These are phyloP conservation scores for Eurystomus gularis DNA, from an alignment of 2,113 vertebrate genomes.

Conservation along the genomic window DNA sequence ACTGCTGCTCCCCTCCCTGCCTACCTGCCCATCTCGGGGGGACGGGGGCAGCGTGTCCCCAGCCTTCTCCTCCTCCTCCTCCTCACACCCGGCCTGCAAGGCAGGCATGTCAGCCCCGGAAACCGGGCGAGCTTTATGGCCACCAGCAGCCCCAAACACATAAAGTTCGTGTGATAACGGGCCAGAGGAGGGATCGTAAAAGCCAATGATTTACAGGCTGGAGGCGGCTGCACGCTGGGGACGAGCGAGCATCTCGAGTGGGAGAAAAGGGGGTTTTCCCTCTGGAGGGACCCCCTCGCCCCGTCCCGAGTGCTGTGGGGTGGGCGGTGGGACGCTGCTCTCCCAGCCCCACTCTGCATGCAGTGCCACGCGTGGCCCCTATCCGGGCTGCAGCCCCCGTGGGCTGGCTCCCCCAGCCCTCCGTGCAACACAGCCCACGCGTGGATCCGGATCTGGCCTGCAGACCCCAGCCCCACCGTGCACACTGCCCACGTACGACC, in stretches of 20 bases:
- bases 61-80: not conserved
- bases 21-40: constrained; percentile 24
- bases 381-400: not conserved
- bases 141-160: constrained; percentile 42
- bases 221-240: constrained; percentile 5
- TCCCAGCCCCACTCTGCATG: not conserved
- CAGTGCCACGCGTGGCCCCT: not conserved
- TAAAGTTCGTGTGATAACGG: constrained; percentile 36
- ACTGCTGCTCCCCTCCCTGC: not conserved
- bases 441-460: not conserved
- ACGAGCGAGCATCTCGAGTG: not conserved
- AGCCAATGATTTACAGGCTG: constrained; percentile 54
- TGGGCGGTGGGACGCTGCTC: not conserved
- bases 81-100: not conserved
- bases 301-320: not conserved
- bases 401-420: not conserved
- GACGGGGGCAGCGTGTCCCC: not conserved
- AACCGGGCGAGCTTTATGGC: constrained; percentile 29
- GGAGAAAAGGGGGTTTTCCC: not conserved
- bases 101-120: not conserved
- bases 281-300: not conserved
- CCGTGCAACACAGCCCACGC: not conserved
- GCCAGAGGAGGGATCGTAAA: constrained; percentile 24
- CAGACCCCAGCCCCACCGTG: not conserved
- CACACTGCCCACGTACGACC: not conserved